A percentile compares a stretch with the other conserved stretches of the same genome.
phyloP scores from a whole-genome alignment of 2,888 invertebrate species.

The Coleophora deauratella region DNA sequence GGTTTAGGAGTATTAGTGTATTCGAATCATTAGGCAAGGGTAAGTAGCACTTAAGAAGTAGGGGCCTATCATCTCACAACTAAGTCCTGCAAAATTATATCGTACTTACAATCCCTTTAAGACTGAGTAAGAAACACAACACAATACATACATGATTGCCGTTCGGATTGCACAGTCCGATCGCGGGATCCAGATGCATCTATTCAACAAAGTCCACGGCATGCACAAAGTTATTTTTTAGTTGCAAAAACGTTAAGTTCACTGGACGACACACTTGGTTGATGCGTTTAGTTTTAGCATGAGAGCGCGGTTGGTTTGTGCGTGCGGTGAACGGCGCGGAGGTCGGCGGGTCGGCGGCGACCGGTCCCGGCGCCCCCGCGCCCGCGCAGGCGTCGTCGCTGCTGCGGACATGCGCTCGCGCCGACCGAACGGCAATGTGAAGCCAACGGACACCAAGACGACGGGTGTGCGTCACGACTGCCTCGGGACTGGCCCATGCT shows the following conservation, averaged over 20 bases:
- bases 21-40: too few relatives aligned
- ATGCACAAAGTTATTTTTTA: constrained; percentile 23
- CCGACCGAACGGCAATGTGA: too few relatives aligned
- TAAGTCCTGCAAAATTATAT: too few relatives aligned
- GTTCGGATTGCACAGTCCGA: constrained; percentile 24
- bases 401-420: constrained; percentile 5
- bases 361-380: constrained; percentile 61
- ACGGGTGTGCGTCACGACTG: too few relatives aligned
- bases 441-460: too few relatives aligned
- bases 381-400: constrained; percentile 25
- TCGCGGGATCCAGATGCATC: constrained; percentile 26
- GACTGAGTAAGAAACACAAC: constrained; percentile 11
- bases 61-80: too few relatives aligned
- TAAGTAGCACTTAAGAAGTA: too few relatives aligned
- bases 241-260: constrained; percentile 22
- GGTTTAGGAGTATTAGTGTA: too few relatives aligned
- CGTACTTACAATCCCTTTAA: too few relatives aligned
- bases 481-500: too few relatives aligned
- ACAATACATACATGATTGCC: constrained; percentile 33
- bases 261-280: constrained; percentile 21
- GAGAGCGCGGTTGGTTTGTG: constrained; percentile 30
- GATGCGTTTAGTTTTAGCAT: constrained; percentile 54
- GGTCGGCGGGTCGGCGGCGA: constrained; percentile 70
- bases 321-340: constrained; percentile 68
- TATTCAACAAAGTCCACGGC: constrained; percentile 26